Evolutionary conservation across 2,888 invertebrate species (phyloP).

Genomic region (Nebria salina): DNA sequence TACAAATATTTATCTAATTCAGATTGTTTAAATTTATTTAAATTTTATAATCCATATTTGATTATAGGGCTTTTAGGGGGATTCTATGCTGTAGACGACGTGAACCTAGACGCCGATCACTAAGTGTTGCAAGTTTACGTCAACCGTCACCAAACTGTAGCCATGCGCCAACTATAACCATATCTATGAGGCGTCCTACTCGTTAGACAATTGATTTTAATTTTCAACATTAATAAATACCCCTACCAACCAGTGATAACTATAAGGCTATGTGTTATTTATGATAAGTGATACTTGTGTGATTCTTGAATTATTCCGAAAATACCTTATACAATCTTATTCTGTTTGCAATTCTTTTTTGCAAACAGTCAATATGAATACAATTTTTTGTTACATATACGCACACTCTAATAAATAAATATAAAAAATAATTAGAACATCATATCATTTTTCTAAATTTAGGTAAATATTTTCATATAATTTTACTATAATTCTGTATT

Average conservation of each 20-base stretch:
- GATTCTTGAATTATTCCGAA: no score
- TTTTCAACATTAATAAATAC: neutral
- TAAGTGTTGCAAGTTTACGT: conserved; percentile 40
- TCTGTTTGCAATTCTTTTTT: no score
- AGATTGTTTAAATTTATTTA: neutral
- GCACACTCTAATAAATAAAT: no score
- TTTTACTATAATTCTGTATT: no score
- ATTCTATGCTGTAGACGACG: conserved; percentile 44
- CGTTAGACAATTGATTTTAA: conserved; percentile 22
- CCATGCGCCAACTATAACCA: conserved; percentile 38
- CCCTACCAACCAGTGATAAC: neutral
- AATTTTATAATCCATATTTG: neutral
- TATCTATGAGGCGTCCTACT: conserved; percentile 41
- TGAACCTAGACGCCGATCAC: conserved; percentile 30
- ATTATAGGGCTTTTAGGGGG: conserved; percentile 46
- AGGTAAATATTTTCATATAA: no score
- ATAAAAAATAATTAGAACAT: no score
- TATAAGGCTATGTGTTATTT: neutral
- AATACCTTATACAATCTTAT: no score
- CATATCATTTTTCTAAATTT: no score
- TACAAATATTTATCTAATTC: no score
- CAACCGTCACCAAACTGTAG: conserved; percentile 44
- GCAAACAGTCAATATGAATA: no score
- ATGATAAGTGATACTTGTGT: no score
- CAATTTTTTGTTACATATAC: no score